Evolutionary conservation across 1,140 invertebrate genomes (phyloP), one percentile per base, ranked within the genome.

Genomic region (Megalopta genalis): DNA sequence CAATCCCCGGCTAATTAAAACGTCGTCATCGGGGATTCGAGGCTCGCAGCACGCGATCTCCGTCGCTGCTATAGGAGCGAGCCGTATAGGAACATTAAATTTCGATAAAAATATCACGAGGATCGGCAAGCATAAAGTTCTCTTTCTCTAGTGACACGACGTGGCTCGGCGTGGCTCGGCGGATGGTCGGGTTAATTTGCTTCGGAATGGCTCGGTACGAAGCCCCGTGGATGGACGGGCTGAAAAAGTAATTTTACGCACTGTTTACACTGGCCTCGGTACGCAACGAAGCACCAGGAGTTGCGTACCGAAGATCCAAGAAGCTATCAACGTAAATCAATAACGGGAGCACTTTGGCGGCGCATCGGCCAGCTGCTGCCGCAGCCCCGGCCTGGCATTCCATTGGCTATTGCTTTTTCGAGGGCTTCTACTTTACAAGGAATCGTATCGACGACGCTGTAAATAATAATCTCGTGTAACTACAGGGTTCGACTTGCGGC

Each of bases 301-400:
- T 73, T 60, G 62, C 68, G 54, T 54, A 80, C 74, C 71, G 74
- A 86, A 79, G 86, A 87, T 87, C 82, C 83, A 81, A 85, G 88
- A 90, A 89, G 83, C 90, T 90, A 90, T 90, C 90, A 89, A 90
- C 90, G 90, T 90, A 90, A 90, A 90, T 90, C 90, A 90, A 90
- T 90, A 90, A 90, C 82, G 77, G 73, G 88, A 88, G 85, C 88
- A 89, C 88, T 90, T 90, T 84, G 88, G 83, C 87, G 84, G 83
- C 82, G 88, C 87, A 90, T 88, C 84, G 88, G 80, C 89, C 90
- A 90, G 89, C 90, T 90, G 89, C 89, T 85, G 71, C 70, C 49
- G 64, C 52, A 49, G 57, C 63, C 39, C 74, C 7, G 59, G 65
- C 52, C 79, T 80, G 85, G 81, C 89, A 89, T 90, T 88, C 89